Conservation (phyloP, 2,113 vertebrate species). For the Phainopepla nitens region DNA sequence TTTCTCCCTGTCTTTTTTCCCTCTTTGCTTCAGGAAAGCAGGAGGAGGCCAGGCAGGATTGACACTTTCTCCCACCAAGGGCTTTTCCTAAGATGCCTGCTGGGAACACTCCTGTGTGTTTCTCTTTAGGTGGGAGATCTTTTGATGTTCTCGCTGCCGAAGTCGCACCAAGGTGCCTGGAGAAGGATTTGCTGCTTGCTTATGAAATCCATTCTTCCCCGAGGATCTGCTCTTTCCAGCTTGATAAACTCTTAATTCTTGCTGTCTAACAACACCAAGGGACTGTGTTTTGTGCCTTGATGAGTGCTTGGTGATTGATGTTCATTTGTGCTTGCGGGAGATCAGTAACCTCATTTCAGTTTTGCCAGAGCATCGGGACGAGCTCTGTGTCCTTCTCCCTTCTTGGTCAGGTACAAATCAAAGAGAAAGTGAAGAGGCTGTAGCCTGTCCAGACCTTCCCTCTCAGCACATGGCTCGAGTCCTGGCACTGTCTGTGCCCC, state of each 20-base stretch:
- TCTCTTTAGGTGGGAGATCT: constrained; percentile 48
- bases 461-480: background rate
- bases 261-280: background rate
- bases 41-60: background rate
- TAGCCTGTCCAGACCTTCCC: background rate
- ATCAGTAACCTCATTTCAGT: background rate
- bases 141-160: constrained; percentile 30
- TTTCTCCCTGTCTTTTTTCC: background rate
- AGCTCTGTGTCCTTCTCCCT: background rate
- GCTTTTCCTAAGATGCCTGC: background rate
- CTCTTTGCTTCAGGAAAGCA: background rate
- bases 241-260: constrained; percentile 58
- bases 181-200: constrained; percentile 39
- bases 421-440: background rate
- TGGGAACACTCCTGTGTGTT: background rate
- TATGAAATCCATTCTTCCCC: constrained; percentile 37
- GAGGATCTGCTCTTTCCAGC: constrained; percentile 54
- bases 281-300: background rate
- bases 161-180: constrained; percentile 11
- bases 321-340: background rate
- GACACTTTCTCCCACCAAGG: background rate
- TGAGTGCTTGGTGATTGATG: constrained; percentile 13
- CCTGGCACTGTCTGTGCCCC: background rate
- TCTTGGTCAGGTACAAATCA: background rate
- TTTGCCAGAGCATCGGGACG: background rate